Percentiles rank a stretch among this genome's conserved stretches.
Evolutionary conservation across 2,797 vertebrate species (phyloP).

Genomic region (Sebastes alutus): DNA sequence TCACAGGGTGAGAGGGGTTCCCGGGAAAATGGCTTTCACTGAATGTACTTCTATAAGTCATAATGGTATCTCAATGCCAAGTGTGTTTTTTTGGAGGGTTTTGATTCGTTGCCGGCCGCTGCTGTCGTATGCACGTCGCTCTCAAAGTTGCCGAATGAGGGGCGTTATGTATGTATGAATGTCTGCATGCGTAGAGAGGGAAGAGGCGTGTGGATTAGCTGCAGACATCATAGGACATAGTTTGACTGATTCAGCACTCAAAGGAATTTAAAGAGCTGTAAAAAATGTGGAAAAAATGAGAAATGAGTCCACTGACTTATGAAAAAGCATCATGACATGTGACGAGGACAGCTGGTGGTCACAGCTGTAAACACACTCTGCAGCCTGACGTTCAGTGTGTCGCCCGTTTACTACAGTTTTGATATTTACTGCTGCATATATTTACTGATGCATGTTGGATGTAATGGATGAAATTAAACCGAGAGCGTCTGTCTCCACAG

Average conservation of each 20-base stretch:
- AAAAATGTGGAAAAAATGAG: background rate
- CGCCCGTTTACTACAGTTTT: too few relatives aligned
- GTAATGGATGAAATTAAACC: too few relatives aligned
- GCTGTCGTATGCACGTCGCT: background rate
- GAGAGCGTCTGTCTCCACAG: too few relatives aligned
- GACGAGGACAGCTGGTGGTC: too few relatives aligned
- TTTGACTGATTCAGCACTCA: background rate
- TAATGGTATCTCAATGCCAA: constrained; percentile 21
- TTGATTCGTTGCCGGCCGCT: background rate
- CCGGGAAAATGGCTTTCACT: constrained; percentile 26
- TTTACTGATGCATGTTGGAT: too few relatives aligned
- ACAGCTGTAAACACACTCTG: too few relatives aligned
- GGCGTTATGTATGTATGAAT: background rate
- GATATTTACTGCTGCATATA: too few relatives aligned
- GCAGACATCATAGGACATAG: background rate
- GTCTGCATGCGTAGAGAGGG: background rate
- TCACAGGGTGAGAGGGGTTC: constrained; percentile 52
- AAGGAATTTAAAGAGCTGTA: background rate
- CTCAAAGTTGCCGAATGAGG: constrained; percentile 1
- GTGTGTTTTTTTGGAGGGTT: background rate
- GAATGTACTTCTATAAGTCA: constrained; percentile 50
- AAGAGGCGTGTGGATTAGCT: background rate
- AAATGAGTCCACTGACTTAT: too few relatives aligned
- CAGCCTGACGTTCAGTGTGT: too few relatives aligned
- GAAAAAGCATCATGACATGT: too few relatives aligned